Evolutionary conservation across 2,888 invertebrate species (phyloP), one percentile per base, ranked within the genome.

Genomic region (Drosophila affinis): DNA sequence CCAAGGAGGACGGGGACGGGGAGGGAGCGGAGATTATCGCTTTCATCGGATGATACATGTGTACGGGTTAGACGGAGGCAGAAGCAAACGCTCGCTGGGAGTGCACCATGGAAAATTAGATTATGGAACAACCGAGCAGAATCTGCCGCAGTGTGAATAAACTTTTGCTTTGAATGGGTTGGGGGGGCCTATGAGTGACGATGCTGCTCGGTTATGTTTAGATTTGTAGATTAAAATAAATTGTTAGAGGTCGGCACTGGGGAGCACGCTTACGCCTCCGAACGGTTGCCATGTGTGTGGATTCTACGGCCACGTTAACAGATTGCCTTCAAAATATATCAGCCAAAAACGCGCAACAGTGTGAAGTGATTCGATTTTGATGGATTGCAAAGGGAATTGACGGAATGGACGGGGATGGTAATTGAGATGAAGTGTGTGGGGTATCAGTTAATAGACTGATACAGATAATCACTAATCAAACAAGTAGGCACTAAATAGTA

Each of bases 81-180:
- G 12, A n/a, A 27, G 29, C n/a, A 18, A 18, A 18, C 18, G 24
- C 39, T 1, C 44, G 34, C 34, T 49, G 69, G 32, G 34, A 68
- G 69, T 59, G 53, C 53, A 60, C 73, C 56, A 57, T 54, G 73
- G 53, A 57, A 73, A 71, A 73, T 73, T 63, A 32, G 57, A 73
- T 71, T 71, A 58, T 64, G n/a, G n/a, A 73, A 73, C 27, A 54
- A 46, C 27, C 46, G 9, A 17, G 10, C 52, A 32, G 46, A 67
- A 56, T 67, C 55, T 14, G 56, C 65, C 56, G 65, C 49, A 75
- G 81, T 78, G 89, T 86, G 85, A 86, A 86, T 88, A 86, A 86
- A 88, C 89, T 81, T 88, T 88, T 61, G 75, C 70, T 70, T 62
- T 72, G 76, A 70, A 53, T 48, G 24, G 24, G 24, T 24, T n/a